phyloP scores from a whole-genome alignment of 2,113 vertebrate genomes.

The Elanoides forficatus region DNA sequence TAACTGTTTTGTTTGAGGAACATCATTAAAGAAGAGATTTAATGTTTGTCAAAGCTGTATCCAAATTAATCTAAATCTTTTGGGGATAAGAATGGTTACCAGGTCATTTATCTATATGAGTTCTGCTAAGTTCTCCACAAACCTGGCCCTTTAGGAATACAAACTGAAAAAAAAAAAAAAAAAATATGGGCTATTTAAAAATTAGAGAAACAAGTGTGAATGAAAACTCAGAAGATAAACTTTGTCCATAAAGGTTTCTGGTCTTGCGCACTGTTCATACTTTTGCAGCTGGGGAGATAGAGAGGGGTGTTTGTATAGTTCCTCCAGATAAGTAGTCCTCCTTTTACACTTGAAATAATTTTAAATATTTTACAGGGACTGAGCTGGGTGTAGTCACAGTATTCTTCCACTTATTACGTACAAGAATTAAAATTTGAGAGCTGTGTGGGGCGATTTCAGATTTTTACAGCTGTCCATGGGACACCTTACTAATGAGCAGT shows the following conservation, averaged over 20 bases:
- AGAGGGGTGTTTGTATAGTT: background rate
- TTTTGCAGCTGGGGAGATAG: background rate
- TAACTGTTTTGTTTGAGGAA: conserved; percentile 86
- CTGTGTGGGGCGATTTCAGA: background rate
- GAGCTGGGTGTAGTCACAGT: conserved; percentile 11
- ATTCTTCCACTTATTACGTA: background rate
- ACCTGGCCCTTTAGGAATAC: conserved; percentile 52
- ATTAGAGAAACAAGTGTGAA: conserved; percentile 23
- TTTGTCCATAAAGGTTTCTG: conserved; percentile 35
- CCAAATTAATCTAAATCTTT: conserved; percentile 69
- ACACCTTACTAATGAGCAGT: background rate
- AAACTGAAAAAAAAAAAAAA: background rate
- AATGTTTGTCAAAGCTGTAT: conserved; percentile 76
- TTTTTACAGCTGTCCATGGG: background rate
- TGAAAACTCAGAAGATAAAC: conserved; percentile 27
- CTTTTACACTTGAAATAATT: conserved; percentile 59
- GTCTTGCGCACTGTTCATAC: conserved; percentile 52
- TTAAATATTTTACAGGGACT: conserved; percentile 6
- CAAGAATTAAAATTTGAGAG: background rate
- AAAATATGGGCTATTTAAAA: background rate
- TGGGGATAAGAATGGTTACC: conserved; percentile 33
- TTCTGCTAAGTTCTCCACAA: conserved; percentile 50
- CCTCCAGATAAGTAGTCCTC: background rate
- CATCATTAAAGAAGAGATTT: conserved; percentile 79
- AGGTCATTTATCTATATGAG: conserved; percentile 23